A percentile compares a stretch with the other conserved stretches of the same genome.
Conservation (phyloP, 2,797 vertebrate genomes). For the Betta splendens region DNA sequence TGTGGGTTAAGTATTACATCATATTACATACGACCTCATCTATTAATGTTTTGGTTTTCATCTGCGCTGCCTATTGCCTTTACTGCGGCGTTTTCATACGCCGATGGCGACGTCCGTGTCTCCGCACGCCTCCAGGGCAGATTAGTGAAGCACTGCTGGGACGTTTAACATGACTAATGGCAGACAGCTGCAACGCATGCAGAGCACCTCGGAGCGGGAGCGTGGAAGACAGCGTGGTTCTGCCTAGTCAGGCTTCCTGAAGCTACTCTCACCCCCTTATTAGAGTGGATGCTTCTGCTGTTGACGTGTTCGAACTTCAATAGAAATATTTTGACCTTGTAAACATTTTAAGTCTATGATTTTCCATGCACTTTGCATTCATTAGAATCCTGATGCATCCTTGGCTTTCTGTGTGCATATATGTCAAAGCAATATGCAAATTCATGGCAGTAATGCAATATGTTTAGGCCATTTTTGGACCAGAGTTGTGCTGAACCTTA, state of each 20-base stretch:
- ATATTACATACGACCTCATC: too few species aligned
- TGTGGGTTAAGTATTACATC: too few species aligned
- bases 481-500: too few species aligned
- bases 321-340: slow-evolving; percentile 16
- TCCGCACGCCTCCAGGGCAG: slow-evolving; percentile 26
- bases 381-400: slow-evolving; percentile 10
- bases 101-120: slow-evolving; percentile 18
- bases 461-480: not conserved
- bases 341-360: slow-evolving; percentile 19
- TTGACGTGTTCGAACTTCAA: not conserved
- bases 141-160: slow-evolving; percentile 49
- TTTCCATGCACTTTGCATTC: slow-evolving; percentile 14
- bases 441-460: not conserved
- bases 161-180: slow-evolving; percentile 59
- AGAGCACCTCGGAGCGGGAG: slow-evolving; percentile 20
- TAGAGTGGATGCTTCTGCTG: slow-evolving; percentile 7
- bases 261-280: slow-evolving; percentile 6
- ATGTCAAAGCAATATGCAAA: slow-evolving; percentile 7
- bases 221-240: slow-evolving; percentile 26
- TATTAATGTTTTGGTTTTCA: too few species aligned
- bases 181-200: slow-evolving; percentile 50
- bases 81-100: slow-evolving; percentile 19
- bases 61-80: too few species aligned
- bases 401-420: slow-evolving; percentile 2
- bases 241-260: slow-evolving; percentile 28